Evolutionary conservation across 2,797 vertebrate genomes (phyloP).

Genomic region (Cyprinella venusta): DNA sequence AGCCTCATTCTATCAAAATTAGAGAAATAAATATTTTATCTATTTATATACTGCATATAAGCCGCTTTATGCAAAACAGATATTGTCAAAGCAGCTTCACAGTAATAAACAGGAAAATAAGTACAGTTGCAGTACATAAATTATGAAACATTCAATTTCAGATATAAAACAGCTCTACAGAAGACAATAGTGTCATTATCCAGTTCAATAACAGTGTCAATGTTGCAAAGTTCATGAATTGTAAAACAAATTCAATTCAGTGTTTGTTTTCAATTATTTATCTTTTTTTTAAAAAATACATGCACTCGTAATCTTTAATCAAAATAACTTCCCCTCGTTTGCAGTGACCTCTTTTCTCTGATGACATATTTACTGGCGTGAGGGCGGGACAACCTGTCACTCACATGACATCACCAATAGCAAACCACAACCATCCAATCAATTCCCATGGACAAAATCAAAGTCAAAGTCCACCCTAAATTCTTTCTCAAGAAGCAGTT

Average conservation of each 20-base stretch:
- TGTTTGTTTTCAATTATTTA: too few relatives aligned
- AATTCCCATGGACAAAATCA: neutral
- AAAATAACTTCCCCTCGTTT: neutral
- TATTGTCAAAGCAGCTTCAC: neutral
- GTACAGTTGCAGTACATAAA: too few relatives aligned
- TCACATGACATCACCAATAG: neutral
- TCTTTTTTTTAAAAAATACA: too few relatives aligned
- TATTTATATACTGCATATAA: neutral
- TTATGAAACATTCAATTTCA: too few relatives aligned
- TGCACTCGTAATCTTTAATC: neutral
- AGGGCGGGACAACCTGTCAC: too few relatives aligned
- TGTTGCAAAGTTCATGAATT: neutral
- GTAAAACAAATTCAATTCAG: neutral
- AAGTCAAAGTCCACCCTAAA: neutral
- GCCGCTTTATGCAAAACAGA: neutral
- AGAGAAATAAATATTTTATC: neutral
- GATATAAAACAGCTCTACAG: neutral
- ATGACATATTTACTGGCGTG: neutral
- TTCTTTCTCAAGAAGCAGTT: neutral
- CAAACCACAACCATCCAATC: neutral
- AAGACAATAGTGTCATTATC: neutral
- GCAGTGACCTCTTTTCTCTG: neutral
- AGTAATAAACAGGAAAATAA: neutral
- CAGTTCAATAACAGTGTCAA: neutral
- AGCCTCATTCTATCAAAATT: slow-evolving; percentile 87